phyloP scores from a whole-genome alignment of 2,113 vertebrate species.

The Gracilinanus agilis region DNA sequence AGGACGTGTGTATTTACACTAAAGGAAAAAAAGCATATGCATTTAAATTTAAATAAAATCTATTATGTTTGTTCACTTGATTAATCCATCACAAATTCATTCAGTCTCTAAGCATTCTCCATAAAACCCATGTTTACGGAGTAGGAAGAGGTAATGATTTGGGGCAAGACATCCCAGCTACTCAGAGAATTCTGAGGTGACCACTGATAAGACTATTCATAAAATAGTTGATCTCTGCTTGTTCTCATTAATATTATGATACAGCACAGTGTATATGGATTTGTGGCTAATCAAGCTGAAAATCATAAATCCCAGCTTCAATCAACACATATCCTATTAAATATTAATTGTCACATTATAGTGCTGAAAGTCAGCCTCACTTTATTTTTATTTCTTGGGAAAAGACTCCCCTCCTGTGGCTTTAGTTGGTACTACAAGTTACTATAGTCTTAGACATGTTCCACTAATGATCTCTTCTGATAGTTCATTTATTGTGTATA shows the following conservation, averaged over 20 bases:
- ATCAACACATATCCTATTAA: not conserved
- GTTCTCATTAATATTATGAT: not conserved
- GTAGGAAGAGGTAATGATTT: not conserved
- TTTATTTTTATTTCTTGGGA: conserved; percentile 7
- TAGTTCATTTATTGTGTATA: not conserved
- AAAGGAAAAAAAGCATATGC: conserved; percentile 8
- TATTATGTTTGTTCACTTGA: not conserved
- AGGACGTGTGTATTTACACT: not conserved
- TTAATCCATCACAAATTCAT: not conserved
- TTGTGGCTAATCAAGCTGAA: conserved; percentile 15
- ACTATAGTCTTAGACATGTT: not conserved
- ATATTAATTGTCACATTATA: conserved; percentile 20
- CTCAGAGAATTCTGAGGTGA: not conserved
- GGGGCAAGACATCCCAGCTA: not conserved
- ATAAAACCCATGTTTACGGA: not conserved
- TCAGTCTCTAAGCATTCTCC: not conserved
- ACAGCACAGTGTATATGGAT: conserved; percentile 2
- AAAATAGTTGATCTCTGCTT: not conserved
- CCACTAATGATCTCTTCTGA: not conserved
- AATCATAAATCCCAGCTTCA: conserved; percentile 19
- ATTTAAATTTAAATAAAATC: conserved; percentile 6
- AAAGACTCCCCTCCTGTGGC: conserved; percentile 72
- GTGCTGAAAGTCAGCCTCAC: not conserved
- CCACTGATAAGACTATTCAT: not conserved
- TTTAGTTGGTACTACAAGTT: not conserved